Evolutionary conservation across 2,113 vertebrate genomes (phyloP).

Genomic region (Grammomys surdaster): DNA sequence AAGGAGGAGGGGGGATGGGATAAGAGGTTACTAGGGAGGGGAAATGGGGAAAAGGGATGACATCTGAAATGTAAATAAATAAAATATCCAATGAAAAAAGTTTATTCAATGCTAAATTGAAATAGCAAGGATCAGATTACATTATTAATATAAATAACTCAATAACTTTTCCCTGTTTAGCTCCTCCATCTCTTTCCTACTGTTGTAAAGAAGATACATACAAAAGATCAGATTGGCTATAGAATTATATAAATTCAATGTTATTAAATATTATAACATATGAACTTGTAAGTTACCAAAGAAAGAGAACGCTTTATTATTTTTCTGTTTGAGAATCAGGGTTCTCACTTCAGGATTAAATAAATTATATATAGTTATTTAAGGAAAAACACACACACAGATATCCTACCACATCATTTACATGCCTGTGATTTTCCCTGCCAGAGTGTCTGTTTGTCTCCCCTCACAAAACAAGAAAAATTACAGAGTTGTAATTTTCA

Average conservation of each 20-base stretch:
- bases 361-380: neutral
- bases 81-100: no score
- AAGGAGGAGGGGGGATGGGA: no score
- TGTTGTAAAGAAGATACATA: neutral
- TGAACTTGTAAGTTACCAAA: neutral
- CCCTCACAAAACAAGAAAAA: neutral
- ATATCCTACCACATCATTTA: neutral
- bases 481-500: neutral
- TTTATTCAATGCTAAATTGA: slow-evolving; percentile 1
- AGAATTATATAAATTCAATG: neutral
- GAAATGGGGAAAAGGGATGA: no score
- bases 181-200: neutral
- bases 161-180: neutral
- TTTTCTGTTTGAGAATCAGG: neutral
- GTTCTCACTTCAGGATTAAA: neutral
- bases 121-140: neutral
- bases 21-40: no score
- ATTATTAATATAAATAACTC: neutral
- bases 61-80: no score
- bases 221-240: neutral
- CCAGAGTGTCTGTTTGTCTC: neutral
- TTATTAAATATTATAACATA: neutral
- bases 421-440: neutral
- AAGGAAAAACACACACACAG: neutral
- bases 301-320: neutral